phyloP scores from a whole-genome alignment of 2,888 invertebrate genomes.

The Pristionchus fissidentatus region DNA sequence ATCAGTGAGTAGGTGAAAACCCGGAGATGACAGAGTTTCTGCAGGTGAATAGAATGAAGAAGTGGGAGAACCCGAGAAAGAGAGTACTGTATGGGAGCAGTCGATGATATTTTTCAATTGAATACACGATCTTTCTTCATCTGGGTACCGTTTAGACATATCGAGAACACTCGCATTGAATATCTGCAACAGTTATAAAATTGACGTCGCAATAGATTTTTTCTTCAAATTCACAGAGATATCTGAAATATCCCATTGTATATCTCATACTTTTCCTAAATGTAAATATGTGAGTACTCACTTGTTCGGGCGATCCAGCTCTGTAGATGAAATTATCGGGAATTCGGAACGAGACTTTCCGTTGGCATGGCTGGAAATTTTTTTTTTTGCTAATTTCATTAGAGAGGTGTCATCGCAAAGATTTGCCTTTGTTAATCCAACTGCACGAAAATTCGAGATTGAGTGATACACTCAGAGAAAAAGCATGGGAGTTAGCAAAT shows the following conservation, averaged over 20 bases:
- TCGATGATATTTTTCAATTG: background rate
- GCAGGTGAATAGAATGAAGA: conserved; percentile 8
- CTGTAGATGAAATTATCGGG: conserved; percentile 30
- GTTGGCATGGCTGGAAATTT: conserved; percentile 31
- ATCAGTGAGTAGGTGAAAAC: background rate
- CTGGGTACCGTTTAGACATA: conserved; percentile 34
- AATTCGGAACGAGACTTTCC: conserved; percentile 37
- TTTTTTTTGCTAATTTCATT: too few species aligned
- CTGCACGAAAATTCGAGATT: background rate
- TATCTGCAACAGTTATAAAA: background rate
- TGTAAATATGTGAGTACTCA: background rate
- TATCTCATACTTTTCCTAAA: background rate
- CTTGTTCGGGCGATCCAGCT: background rate
- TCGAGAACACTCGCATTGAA: conserved; percentile 30
- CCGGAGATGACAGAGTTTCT: background rate
- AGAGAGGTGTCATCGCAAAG: too few species aligned
- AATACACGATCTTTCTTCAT: conserved; percentile 41
- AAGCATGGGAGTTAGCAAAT: too few species aligned
- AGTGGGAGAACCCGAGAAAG: background rate
- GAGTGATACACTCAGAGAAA: too few species aligned
- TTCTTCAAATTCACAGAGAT: too few species aligned
- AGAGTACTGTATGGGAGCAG: background rate
- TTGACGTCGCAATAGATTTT: too few species aligned
- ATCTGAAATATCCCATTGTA: background rate
- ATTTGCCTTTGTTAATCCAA: background rate